Evolutionary conservation across 1,140 invertebrate species (phyloP), one percentile per base, ranked within the genome.

Genomic region (Andrena cerasifolii): DNA sequence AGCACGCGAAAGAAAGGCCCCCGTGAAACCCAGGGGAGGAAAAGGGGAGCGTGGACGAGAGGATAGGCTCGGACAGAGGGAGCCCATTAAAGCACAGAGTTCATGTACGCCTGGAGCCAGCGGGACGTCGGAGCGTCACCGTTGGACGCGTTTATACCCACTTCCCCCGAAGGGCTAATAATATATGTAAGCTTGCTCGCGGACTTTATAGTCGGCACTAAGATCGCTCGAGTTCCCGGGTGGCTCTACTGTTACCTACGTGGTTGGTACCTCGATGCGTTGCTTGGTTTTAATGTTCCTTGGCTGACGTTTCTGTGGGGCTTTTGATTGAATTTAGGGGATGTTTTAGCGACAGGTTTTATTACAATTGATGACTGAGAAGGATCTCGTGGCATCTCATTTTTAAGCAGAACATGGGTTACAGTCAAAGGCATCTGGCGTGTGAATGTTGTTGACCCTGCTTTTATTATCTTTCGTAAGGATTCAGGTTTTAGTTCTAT

Each of bases 71-170:
- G 70, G 47, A 65, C 66, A 67, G 73, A 67, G 65, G 53, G 63
- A 79, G 83, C 76, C 79, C 72, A 86, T 86, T 86, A 85, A 82
- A 85, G 75, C 51, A 78, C 80, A 67, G 76, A 77, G 83, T 85
- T 86, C 77, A 61, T 72, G 83, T 83, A 82, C 45, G 80, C 72
- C 68, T 51, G 62, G 40, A 83, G 83, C n/a, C 68, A 67, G 21
- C 43, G 31, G 61, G 63, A 74, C 65, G 83, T 86, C 80, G 73
- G 28, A 26, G 83, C 80, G 80, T 86, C 84, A 86, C 80, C 77
- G 56, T 36, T 73, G 53, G 51, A 80, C 68, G 53, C 77, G 70
- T 83, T 85, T 85, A 79, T 76, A 65, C 61, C 56, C 51, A 49
- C 74, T 82, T 26, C 76, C 56, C 51, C 58, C 33, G 49, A 33